These are phyloP conservation scores for Muscicapa comitata DNA, from an alignment of 2,797 vertebrate species.

Conservation along the genomic window DNA sequence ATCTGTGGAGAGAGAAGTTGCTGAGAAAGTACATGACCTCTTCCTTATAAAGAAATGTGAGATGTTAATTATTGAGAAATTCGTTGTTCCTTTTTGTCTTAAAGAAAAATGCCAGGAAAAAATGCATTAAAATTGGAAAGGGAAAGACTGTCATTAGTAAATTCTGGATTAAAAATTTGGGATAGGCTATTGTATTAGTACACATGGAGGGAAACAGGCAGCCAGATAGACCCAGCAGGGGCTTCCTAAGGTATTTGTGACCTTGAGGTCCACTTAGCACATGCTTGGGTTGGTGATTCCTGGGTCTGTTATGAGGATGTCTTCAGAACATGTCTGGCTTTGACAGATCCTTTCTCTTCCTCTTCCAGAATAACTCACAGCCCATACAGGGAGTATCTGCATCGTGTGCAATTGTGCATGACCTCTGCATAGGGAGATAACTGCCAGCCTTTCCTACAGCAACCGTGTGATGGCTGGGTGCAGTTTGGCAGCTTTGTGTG, in stretches of 20 bases:
- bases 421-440: not conserved
- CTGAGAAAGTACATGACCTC: not conserved
- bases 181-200: not conserved
- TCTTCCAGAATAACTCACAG: not conserved
- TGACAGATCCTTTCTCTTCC: not conserved
- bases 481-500: not conserved
- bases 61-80: not conserved
- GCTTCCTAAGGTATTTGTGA: not conserved
- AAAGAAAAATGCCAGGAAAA: not conserved
- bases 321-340: not conserved
- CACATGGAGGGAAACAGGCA: not conserved
- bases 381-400: not conserved
- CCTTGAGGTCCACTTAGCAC: not conserved
- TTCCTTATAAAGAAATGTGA: not conserved
- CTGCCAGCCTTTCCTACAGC: not conserved
- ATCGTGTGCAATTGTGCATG: rapidly evolving
- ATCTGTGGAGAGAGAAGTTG: not conserved
- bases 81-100: not conserved
- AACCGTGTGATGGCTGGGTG: not conserved
- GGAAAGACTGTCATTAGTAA: not conserved
- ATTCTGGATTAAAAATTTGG: not conserved
- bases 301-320: not conserved
- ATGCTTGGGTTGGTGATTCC: not conserved
- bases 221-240: rapidly evolving
- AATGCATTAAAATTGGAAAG: not conserved